Evolutionary conservation across 1,140 invertebrate genomes (phyloP), one percentile per base, ranked within the genome.

Genomic region (Fopius arisanus): DNA sequence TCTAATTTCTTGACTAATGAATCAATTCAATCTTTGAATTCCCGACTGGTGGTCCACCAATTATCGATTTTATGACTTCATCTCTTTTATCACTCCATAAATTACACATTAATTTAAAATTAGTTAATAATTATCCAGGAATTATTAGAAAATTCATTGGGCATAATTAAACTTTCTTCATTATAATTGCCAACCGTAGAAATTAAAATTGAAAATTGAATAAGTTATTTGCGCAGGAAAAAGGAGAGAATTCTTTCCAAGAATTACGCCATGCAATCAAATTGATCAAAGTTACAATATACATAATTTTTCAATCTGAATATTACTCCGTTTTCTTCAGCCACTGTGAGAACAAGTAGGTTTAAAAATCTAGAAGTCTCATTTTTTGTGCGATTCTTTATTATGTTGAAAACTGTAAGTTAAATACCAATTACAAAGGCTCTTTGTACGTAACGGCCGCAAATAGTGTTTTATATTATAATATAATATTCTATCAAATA

Each of bases 401-500:
- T 88, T 88, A 83, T 86, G 78, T 65, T 31, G 19, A 54, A 75
- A 75, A 66, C 84, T 83, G 84, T 85, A 84, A 83, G 84, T 86
- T 87, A 86, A 86, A 87, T 86, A 86, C 79, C 78, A 86, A 78
- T 86, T 87, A 86, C 85, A 87, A 87, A 86, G 84, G 83, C 80
- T 86, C 82, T 87, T 87, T 87, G 84, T 87, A 87, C 85, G 86
- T 86, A 87, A 86, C 79, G 79, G 83, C 78, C 79, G 81, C 81
- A 83, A 70, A 85, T 83, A 83, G 78, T 82, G 73, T 83, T 82
- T 86, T 87, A 83, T 84, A 84, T 86, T 84, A 86, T 75, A 81
- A 82, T 84, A 82, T 82, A 82, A 76, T 82, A 83, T 82, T 84
- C 75, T 86, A 83, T 85, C 80, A 84, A 83, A 86, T 86, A 84